A percentile compares a stretch with the other conserved stretches of the same genome.
phyloP scores from a whole-genome alignment of 2,113 vertebrate genomes.

The Mustelus asterias region DNA sequence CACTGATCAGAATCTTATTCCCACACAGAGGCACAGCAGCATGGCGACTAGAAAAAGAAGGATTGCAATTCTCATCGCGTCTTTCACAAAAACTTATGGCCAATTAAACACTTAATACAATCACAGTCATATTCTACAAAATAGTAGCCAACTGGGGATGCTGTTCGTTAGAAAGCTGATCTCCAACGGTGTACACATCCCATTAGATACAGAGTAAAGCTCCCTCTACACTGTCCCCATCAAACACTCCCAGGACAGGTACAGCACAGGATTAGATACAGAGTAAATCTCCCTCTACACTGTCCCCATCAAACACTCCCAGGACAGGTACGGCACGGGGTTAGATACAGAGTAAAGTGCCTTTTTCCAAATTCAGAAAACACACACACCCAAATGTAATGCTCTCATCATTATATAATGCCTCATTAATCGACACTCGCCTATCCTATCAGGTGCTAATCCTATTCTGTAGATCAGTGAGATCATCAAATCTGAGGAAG shows the following conservation, averaged over 20 bases:
- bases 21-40: slow-evolving; percentile 67
- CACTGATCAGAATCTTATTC: slow-evolving; percentile 71
- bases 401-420: background rate
- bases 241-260: background rate
- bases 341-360: background rate
- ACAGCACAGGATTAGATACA: background rate
- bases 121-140: background rate
- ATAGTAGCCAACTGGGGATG: background rate
- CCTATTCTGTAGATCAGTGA: background rate
- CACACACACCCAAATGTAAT: background rate
- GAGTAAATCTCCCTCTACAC: background rate
- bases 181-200: too few relatives aligned
- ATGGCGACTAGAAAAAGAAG: slow-evolving; percentile 63
- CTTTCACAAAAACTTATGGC: background rate
- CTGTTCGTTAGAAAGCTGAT: background rate
- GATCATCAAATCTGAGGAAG: background rate
- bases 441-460: background rate
- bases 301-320: background rate
- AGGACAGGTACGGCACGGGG: background rate
- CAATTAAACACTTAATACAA: background rate
- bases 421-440: background rate
- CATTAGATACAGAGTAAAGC: background rate
- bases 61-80: background rate
- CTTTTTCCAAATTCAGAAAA: background rate
- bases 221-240: background rate